Conservation (phyloP, 2,113 vertebrate genomes). For the Campylorhamphus procurvoides region DNA sequence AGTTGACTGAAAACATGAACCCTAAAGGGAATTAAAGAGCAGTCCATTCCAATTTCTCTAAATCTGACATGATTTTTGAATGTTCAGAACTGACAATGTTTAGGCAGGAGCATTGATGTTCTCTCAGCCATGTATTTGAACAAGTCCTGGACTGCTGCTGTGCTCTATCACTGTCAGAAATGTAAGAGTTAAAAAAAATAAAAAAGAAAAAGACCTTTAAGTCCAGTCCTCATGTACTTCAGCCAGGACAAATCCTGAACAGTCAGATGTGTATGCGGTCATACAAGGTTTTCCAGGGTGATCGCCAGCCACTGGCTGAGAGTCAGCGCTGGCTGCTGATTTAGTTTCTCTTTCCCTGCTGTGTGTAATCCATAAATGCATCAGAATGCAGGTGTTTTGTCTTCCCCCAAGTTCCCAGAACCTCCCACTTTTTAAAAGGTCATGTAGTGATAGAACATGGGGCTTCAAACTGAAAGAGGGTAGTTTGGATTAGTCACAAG, state of each 20-base stretch:
- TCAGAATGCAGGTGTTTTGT: neutral
- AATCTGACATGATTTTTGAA: neutral
- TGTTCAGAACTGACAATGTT: neutral
- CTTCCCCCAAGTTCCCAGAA: neutral
- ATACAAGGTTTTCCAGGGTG: neutral
- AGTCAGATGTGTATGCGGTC: neutral
- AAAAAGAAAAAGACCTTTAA: neutral
- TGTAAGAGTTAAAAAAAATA: neutral
- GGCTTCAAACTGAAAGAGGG: neutral
- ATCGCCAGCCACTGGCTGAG: neutral
- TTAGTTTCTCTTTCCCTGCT: neutral
- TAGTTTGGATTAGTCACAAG: neutral
- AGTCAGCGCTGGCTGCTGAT: neutral
- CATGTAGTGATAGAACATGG: neutral
- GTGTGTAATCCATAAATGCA: neutral
- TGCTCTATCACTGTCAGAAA: neutral
- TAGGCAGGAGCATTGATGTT: neutral
- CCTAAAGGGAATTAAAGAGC: slow-evolving; percentile 9
- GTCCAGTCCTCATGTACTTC: neutral
- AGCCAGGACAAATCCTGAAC: neutral
- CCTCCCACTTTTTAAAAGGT: neutral
- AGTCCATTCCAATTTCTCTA: neutral
- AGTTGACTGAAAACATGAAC: neutral
- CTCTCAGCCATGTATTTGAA: neutral
- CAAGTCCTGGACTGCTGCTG: neutral